Conservation (phyloP, 2,888 invertebrate species). For the Zygogramma bicolorata region DNA sequence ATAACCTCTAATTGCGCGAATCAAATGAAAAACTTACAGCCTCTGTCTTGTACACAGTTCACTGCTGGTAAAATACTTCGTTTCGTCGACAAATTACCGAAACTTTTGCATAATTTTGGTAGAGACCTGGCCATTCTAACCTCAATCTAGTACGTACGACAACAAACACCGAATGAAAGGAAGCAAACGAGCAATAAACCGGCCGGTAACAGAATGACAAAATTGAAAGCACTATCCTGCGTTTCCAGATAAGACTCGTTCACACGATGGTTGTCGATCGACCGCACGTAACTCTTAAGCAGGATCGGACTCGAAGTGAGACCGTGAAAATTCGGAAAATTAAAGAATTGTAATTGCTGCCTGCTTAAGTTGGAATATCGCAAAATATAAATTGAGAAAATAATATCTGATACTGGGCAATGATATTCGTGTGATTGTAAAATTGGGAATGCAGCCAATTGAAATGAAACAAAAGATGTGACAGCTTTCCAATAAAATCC, state of each 20-base stretch:
- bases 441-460: no score
- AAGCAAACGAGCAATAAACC: not conserved
- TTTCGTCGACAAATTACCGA: slow-evolving; percentile 55
- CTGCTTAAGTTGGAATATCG: no score
- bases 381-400: no score
- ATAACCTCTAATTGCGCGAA: no score
- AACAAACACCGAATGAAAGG: not conserved
- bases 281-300: not conserved
- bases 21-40: slow-evolving; percentile 60
- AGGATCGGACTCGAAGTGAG: not conserved
- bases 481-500: no score
- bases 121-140: slow-evolving; percentile 65
- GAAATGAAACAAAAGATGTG: no score
- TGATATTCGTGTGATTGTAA: no score
- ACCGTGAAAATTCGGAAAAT: not conserved
- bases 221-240: not conserved
- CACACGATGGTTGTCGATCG: not conserved
- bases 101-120: slow-evolving; percentile 62
- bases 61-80: slow-evolving; percentile 44
- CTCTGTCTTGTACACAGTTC: slow-evolving; percentile 50
- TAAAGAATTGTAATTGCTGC: no score
- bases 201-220: no score
- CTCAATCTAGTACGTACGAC: slow-evolving; percentile 47
- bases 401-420: no score
- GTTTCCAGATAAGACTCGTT: not conserved